Conservation (phyloP, 2,113 vertebrate species). For the Macaca fascicularis region T2T-MFA8v1.1 NC_088380.1:86598001-86598500, state of each 20-base stretch:
- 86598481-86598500: not conserved
- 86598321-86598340: not conserved
- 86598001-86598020: not conserved
- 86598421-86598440: not conserved
- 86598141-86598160: not conserved
- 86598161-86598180: not conserved
- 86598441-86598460: not conserved
- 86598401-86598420: not conserved
- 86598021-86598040: not conserved
- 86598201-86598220: not conserved
- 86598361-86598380: not conserved
- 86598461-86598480: not conserved
- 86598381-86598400: not conserved
- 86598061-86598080: not conserved
- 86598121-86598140: not conserved
- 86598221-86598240: not conserved
- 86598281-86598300: constrained; percentile 28
- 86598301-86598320: not conserved
- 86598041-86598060: not conserved
- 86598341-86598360: not conserved
- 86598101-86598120: not conserved
- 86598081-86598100: not conserved
- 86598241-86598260: not conserved
- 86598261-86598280: not conserved
- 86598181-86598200: not conserved